Percentiles rank a stretch among this genome's conserved stretches.
These are phyloP conservation scores for Mastomys coucha DNA, from an alignment of 2,113 vertebrate species.

Conservation along the genomic window DNA sequence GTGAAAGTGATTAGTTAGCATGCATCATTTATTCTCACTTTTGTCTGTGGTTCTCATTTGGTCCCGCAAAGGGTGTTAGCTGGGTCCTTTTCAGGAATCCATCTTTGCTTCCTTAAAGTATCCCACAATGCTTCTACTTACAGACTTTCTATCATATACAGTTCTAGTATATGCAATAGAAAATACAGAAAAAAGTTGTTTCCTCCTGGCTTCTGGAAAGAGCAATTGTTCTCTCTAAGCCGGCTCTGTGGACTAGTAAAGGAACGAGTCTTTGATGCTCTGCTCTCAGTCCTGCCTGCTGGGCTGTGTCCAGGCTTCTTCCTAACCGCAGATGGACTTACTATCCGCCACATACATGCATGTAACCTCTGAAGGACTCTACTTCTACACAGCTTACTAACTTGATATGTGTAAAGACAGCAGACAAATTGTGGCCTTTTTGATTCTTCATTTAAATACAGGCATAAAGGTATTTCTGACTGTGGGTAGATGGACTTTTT, in stretches of 20 bases:
- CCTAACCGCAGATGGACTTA: neutral
- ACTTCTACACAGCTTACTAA: neutral
- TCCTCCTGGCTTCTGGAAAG: neutral
- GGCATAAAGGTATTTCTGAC: neutral
- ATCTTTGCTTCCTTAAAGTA: neutral
- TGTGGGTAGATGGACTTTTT: neutral
- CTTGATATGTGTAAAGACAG: neutral
- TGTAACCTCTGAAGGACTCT: neutral
- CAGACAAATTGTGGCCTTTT: neutral
- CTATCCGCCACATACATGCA: neutral
- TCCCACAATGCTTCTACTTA: neutral
- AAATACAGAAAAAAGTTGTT: neutral
- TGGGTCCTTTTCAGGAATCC: neutral
- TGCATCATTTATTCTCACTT: neutral
- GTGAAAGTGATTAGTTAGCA: neutral
- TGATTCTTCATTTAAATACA: neutral
- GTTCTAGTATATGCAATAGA: neutral
- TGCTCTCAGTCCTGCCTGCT: neutral
- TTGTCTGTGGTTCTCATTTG: neutral
- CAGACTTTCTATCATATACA: neutral
- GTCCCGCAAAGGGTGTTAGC: neutral
- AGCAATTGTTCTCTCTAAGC: neutral
- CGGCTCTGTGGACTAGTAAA: neutral
- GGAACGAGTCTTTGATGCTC: neutral
- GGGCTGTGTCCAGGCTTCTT: too few species aligned